Evolutionary conservation across 2,797 vertebrate genomes (phyloP).

Genomic region (Hipposideros larvatus): DNA sequence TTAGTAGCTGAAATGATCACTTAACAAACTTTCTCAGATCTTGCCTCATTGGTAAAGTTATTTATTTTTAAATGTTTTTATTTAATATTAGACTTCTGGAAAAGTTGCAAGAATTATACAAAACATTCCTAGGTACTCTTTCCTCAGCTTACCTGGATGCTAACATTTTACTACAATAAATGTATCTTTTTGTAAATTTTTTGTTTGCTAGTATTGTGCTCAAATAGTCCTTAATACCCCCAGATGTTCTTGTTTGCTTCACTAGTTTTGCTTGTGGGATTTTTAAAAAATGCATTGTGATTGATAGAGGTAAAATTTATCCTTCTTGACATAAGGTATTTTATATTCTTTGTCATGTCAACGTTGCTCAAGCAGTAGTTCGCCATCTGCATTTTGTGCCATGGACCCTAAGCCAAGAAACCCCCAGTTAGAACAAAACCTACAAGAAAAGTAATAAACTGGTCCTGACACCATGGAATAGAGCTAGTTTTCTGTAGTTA

Average conservation of each 20-base stretch:
- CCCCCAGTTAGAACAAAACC: background rate
- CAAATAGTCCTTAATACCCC: background rate
- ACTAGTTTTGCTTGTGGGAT: background rate
- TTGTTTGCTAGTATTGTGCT: background rate
- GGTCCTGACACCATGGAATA: background rate
- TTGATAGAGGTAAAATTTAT: background rate
- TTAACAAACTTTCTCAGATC: background rate
- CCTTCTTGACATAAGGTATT: background rate
- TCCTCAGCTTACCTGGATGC: background rate
- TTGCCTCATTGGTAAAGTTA: background rate
- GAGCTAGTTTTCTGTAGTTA: background rate
- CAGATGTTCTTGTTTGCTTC: background rate
- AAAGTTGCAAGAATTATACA: background rate
- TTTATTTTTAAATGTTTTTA: slow-evolving; percentile 11
- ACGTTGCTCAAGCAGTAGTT: too few relatives aligned
- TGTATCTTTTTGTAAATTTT: background rate
- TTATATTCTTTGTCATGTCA: background rate
- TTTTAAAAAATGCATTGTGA: background rate
- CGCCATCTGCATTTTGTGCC: background rate
- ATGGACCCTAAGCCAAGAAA: background rate
- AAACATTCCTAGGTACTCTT: background rate
- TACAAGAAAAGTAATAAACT: background rate
- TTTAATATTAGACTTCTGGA: background rate
- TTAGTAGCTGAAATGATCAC: background rate
- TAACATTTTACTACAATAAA: background rate